Conservation (phyloP, 2,888 invertebrate species). For the Cabera pusaria region DNA sequence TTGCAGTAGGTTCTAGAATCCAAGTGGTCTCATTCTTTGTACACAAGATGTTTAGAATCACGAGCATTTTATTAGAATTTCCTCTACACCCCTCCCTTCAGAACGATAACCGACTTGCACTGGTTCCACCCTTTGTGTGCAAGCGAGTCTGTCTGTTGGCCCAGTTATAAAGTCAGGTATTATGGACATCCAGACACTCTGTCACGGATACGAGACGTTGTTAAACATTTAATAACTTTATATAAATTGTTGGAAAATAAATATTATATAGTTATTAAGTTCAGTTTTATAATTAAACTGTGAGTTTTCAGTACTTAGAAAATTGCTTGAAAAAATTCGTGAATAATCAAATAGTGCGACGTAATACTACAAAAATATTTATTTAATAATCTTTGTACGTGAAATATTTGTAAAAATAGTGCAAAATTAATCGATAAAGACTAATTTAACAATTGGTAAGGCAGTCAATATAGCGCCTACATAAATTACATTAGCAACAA, state of each 20-base stretch:
- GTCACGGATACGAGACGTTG: constrained; percentile 36
- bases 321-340: too few relatives aligned
- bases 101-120: constrained; percentile 35
- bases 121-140: constrained; percentile 39
- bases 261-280: background rate
- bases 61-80: constrained; percentile 24
- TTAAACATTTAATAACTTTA: constrained; percentile 29
- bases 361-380: too few relatives aligned
- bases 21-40: constrained; percentile 7
- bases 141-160: constrained; percentile 37
- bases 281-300: too few relatives aligned
- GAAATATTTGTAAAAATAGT: too few relatives aligned
- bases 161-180: constrained; percentile 54
- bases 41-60: constrained; percentile 6
- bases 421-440: too few relatives aligned
- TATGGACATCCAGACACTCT: constrained; percentile 43
- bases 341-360: too few relatives aligned
- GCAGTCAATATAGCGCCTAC: too few relatives aligned
- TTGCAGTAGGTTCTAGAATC: too few relatives aligned
- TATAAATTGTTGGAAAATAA: background rate
- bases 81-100: constrained; percentile 24
- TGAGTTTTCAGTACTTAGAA: too few relatives aligned
- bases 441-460: too few relatives aligned
- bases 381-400: too few relatives aligned
- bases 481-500: too few relatives aligned